Base-by-base conservation (phyloP, 53 echinoderm and acorn worm genomes). In the Hippasteria phrygiana region DNA sequence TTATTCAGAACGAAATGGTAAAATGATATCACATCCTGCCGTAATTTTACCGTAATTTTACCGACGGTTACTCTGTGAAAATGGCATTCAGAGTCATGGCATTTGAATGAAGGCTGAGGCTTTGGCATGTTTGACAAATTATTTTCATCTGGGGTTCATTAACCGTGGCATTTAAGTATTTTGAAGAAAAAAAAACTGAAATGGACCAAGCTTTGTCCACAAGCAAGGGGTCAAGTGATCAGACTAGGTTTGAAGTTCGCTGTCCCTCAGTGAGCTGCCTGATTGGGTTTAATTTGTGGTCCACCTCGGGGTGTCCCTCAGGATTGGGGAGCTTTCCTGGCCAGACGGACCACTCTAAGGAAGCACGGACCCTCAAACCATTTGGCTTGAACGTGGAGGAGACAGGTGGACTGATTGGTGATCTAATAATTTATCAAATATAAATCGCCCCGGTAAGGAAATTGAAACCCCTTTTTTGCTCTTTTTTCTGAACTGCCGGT, bases 311-410 rank as follows among this genome's bases (percentile, higher is more conserved):
- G 37, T 31, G 51, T 63, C 64, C 80, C 80, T 35, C 26, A 63
- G 80, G 80, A 63, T 3, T 38, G 13, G 22, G 63, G 41, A 42
- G 80, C 80, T 80, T 63, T 80, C 80, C 80, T 62, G 77, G 43
- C 63, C 80, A 80, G 80, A 80, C 80, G 63, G 31, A 41, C 80
- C 80, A 62, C 80, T 64, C 80, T n/a, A 63, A 80, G 80, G 80
- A 80, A 80, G 32, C 27, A 35, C 43, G 27, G 62, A 64, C 80
- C 62, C 55, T 80, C 80, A 80, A 64, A 80, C 13, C 46, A 38
- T 20, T 42, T 14, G 63, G 62, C 63, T 80, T 14, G 22, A 64
- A 43, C 63, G 24, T 45, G 42, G 31, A 43, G 80, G 80, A 80
- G 63, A 80, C 80, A 80, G 80, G 62, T 80, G 29, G 17, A 63